Evolutionary conservation across 2,797 vertebrate species (phyloP), one percentile per base, ranked within the genome.

Genomic region (Protonibea diacanthus): DNA sequence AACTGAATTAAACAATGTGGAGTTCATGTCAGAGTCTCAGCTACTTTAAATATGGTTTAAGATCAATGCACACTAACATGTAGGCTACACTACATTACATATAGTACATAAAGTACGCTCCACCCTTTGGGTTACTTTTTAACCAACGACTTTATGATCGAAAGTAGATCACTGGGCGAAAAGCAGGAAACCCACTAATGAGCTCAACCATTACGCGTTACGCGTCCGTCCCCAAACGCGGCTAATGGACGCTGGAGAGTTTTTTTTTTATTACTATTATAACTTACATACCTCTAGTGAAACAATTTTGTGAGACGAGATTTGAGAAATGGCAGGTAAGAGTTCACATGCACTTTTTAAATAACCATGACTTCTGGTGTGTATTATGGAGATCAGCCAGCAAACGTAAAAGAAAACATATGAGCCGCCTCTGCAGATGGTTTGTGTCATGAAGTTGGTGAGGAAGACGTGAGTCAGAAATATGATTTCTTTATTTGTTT

Each of bases 311-410:
- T 56, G 52, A 29, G 0, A 42, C 7, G 15, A 52, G 11, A 14
- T 40, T 2, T 55, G 49, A 63, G 25, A 13, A 18, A 73, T 73
- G 71, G 59, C 59, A 29, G 71, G 71, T 73, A 73, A 47, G 59
- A 55, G 27, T 38, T 14, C 1, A 17, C 20, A 47, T 33, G 2
- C 12, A 29, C 15, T 47, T 47, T 65, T 0, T 7, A 42, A 23
- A 10, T 18, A 40, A 12, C 7, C 1, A 6, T 52, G 27, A 38
- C 1, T 21, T n/a, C n/a, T 20, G n/a, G n/a, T 62, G n/a, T 17
- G 1, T n/a, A 17, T 13, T 29, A 8, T 38, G 33, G 33, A 38
- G 8, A 38, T 38, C 33, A 38, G 33, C 33, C 33, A 38, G 33
- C 33, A 38, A 38, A 9, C 33, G 33, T 38, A 9, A 38, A 38